A percentile compares a stretch with the other conserved stretches of the same genome.
Conservation (phyloP, 2,797 vertebrate genomes). For the Botia almorhae region DNA sequence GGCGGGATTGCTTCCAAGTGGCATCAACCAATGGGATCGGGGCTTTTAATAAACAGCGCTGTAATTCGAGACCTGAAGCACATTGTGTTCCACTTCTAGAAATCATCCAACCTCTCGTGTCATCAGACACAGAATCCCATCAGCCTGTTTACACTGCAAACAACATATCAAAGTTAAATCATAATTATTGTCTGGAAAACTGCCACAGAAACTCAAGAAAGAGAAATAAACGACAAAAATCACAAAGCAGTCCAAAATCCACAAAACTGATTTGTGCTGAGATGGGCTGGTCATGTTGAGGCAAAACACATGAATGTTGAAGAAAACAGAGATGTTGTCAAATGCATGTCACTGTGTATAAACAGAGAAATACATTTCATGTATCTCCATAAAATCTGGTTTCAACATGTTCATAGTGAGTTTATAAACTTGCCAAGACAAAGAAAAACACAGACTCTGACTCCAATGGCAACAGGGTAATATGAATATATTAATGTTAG, state of each 20-base stretch:
- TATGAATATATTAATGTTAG: background rate
- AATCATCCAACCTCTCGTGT: constrained; percentile 86
- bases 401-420: background rate
- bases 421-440: background rate
- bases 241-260: constrained; percentile 1
- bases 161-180: constrained; percentile 73
- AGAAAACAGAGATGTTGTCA: background rate
- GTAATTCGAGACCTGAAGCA: constrained; percentile 95
- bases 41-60: constrained; percentile 86
- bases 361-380: constrained; percentile 21
- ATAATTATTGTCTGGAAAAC: constrained; percentile 60
- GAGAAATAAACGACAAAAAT: background rate
- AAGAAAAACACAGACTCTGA: background rate
- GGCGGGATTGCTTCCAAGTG: constrained; percentile 86
- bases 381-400: constrained; percentile 16
- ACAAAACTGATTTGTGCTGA: constrained; percentile 18
- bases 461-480: no score
- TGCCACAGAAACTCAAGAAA: constrained; percentile 18
- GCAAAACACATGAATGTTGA: background rate
- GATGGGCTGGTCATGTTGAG: constrained; percentile 5
- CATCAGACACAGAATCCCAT: constrained; percentile 96
- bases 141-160: constrained; percentile 92
- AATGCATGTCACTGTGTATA: background rate
- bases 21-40: constrained; percentile 83
- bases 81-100: constrained; percentile 93